Evolutionary conservation across 92 coral and sea anemone species (phyloP).

Genomic region (Heteractis magnifica): DNA sequence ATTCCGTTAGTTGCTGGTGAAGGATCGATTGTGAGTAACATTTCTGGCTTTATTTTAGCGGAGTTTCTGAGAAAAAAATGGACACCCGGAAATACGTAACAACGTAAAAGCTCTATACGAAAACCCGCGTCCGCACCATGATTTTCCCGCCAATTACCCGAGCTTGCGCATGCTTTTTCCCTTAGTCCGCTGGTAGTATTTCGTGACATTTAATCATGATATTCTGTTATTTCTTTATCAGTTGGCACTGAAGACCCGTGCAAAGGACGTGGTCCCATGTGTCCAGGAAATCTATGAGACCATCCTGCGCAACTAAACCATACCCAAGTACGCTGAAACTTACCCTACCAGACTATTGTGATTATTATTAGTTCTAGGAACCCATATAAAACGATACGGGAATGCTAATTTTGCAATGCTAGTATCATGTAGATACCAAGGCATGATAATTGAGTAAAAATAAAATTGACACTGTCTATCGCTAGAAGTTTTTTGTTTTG

Average conservation of each 20-base stretch:
- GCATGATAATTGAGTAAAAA: too few relatives aligned
- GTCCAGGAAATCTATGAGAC: slow-evolving; percentile 75
- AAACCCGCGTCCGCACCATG: background rate
- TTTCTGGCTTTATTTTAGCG: too few relatives aligned
- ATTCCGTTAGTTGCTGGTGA: too few relatives aligned
- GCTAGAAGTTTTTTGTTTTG: too few relatives aligned
- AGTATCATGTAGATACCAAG: too few relatives aligned
- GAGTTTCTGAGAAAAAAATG: too few relatives aligned
- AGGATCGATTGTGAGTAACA: too few relatives aligned
- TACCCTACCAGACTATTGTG: background rate
- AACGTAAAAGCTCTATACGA: too few relatives aligned
- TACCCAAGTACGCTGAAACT: background rate
- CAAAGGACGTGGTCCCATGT: slow-evolving; percentile 72
- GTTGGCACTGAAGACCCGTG: slow-evolving; percentile 87
- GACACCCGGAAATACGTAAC: too few relatives aligned
- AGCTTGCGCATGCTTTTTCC: background rate
- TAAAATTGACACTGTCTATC: too few relatives aligned
- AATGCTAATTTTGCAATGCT: too few relatives aligned
- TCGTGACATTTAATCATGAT: background rate
- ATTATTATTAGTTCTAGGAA: background rate
- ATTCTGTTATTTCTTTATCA: slow-evolving; percentile 19
- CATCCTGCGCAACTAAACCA: slow-evolving; percentile 54
- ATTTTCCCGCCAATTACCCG: background rate
- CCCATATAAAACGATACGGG: too few relatives aligned
- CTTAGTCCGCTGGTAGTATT: background rate